Base-by-base conservation (phyloP, 2,113 vertebrate genomes). In the Talpa occidentalis region DNA sequence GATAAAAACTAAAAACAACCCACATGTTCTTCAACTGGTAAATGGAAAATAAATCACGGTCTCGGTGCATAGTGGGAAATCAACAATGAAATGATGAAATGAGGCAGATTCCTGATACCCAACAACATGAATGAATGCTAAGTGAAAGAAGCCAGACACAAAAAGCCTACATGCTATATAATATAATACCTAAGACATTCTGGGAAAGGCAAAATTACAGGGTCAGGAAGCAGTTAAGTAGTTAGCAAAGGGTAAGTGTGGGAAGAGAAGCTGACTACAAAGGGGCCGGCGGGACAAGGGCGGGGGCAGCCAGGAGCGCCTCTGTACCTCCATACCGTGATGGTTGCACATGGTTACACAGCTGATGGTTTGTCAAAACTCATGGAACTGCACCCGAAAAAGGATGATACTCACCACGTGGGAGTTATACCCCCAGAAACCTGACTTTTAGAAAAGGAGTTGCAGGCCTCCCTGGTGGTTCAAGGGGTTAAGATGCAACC, bases 81-180 rank as follows among this genome's bases (percentile, higher is more conserved):
- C 60, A 28, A 37, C 62, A 73, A 80, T 79, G 85, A 72, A 73
- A 89, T 52, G 54, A 80, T 79, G 85, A 72, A 73, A 89, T 52
- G 54, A n/a, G 90, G 44, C 47, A 54, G 60, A 84, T 54, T 90
- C 64, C 60, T 47, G 17, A 67, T 76, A 56, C 2, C 21, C 64
- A 40, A 54, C 70, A 77, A 59, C 52, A 44, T 21, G 14, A 88
- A 66, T 56, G 72, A 52, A 74, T 49, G 59, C 40, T 59, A 72
- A 77, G 60, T 21, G 59, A 72, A 88, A 69, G 49, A 88, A 92
- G 79, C 37, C 88, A 81, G 42, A 86, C 35, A 72, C 80, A 56
- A 85, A 49, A 85, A 59, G 42, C 3, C 44, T 79, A 37, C 17
- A 21, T 47, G 40, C 44, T 72, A 3, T 78, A 28, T 88, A 54